phyloP scores from a whole-genome alignment of 2,888 invertebrate genomes.

The Pinctada fucata region DNA sequence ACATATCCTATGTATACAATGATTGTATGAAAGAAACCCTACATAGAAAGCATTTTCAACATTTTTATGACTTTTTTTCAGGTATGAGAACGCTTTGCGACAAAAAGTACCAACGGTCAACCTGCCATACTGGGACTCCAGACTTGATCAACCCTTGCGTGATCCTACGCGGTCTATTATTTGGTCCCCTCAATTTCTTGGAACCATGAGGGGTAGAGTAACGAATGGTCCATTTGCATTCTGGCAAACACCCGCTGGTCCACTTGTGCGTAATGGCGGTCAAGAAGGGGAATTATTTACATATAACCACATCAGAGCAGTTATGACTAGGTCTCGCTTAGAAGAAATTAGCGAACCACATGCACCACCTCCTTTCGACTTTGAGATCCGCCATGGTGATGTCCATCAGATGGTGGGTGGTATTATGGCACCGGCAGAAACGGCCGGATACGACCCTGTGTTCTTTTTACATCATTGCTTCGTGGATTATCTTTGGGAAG shows the following conservation, averaged over 20 bases:
- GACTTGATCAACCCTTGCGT: conserved; percentile 70
- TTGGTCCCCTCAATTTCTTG: conserved; percentile 73
- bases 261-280: conserved; percentile 52
- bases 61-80: conserved; percentile 15
- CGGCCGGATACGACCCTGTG: conserved; percentile 74
- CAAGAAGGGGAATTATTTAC: conserved; percentile 51
- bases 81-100: conserved; percentile 63
- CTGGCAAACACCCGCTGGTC: conserved; percentile 63
- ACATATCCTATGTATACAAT: too few relatives aligned
- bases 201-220: conserved; percentile 70
- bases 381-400: conserved; percentile 64
- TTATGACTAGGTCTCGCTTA: conserved; percentile 44
- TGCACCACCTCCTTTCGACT: conserved; percentile 54
- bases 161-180: conserved; percentile 72
- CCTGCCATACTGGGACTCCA: conserved; percentile 76
- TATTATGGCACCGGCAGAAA: conserved; percentile 67
- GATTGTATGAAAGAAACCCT: too few relatives aligned
- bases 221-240: conserved; percentile 68
- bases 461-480: conserved; percentile 75
- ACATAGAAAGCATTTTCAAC: too few relatives aligned
- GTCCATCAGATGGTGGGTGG: conserved; percentile 73
- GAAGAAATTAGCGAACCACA: conserved; percentile 49
- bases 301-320: conserved; percentile 48
- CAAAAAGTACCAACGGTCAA: conserved; percentile 70
- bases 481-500: conserved; percentile 74